phyloP scores from a whole-genome alignment of 2,797 vertebrate species.

The Erethizon dorsatum region DNA sequence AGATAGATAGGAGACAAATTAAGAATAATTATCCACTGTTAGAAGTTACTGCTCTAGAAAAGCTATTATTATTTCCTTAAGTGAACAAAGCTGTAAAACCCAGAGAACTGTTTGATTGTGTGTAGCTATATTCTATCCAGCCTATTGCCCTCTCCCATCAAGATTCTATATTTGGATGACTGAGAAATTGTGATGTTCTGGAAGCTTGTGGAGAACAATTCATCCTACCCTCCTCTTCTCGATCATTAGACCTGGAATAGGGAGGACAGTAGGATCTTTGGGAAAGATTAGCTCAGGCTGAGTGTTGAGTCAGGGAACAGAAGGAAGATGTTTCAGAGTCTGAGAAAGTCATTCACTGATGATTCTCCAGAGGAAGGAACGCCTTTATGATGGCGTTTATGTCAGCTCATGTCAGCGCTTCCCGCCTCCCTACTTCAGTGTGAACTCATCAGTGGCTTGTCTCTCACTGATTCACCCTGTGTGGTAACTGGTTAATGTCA shows the following conservation, averaged over 20 bases:
- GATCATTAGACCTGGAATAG: neutral
- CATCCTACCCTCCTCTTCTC: neutral
- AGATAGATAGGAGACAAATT: neutral
- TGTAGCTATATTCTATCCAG: neutral
- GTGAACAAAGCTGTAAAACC: neutral
- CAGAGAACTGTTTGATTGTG: neutral
- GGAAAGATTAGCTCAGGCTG: slow-evolving; percentile 5
- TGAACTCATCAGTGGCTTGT: neutral
- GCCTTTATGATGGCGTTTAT: neutral
- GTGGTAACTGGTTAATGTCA: neutral
- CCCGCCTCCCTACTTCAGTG: neutral
- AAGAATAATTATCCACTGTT: neutral
- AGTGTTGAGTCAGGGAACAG: neutral
- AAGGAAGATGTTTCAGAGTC: neutral
- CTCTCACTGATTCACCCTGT: slow-evolving; percentile 52
- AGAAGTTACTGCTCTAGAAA: neutral
- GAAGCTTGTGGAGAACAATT: neutral
- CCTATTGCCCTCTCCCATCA: neutral
- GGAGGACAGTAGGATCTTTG: neutral
- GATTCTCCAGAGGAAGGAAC: slow-evolving; percentile 52
- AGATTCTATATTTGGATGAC: neutral
- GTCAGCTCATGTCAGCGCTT: slow-evolving; percentile 17
- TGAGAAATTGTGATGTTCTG: neutral
- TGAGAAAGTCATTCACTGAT: slow-evolving; percentile 13
- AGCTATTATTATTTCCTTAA: neutral